Base-by-base conservation (phyloP, 2,888 invertebrate species). In the Lithophane leautieri region DNA sequence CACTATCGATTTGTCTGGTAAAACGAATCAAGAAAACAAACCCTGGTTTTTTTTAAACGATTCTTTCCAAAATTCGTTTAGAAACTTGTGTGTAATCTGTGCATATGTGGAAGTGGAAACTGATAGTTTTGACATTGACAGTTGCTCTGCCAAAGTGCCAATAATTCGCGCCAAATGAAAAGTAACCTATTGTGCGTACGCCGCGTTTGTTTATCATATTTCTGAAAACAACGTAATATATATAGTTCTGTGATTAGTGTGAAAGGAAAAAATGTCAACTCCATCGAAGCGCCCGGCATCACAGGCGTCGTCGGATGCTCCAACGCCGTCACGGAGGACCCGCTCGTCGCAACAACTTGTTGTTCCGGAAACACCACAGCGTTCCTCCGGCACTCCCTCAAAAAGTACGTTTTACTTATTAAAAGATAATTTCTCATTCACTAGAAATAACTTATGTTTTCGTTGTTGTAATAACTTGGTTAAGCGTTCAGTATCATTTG, bases 321-420 rank as follows among this genome's bases (percentile, higher is more conserved):
- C 93, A n/a, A 97, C 97, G 28, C 96, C 97, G 28, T 94, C 96
- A 19, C 93, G 97, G 11, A 92, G 94, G 81, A 94, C 96, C 0
- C 91, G 95, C 70, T 92, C 95, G 14, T 96, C 97, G 9, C 95
- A 96, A 89, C 95, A 96, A 90, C 87, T 96, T 77, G 93, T 96
- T 73, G 95, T 97, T 54, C 97, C 96, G 2, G 96, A 96, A 86
- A 97, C 97, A 75, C 96, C 97, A 12, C 96, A 96, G 83, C 92
- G 95, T 66, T 94, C 96, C 47, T 89, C 95, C 40, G 95, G 95
- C 56, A 96, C 96, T 65, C 94, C 96, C 70, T 93, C 95, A 4
- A 93, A 96, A 91, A 92, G 96, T 95, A 90, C n/a, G 63, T 60
- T 75, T 50, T 19, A 67, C n/a, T 47, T 63, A 40, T 22, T 40